A percentile compares a stretch with the other conserved stretches of the same genome.
phyloP scores from a whole-genome alignment of 2,113 vertebrate genomes.

The Irena cyanogastra region DNA sequence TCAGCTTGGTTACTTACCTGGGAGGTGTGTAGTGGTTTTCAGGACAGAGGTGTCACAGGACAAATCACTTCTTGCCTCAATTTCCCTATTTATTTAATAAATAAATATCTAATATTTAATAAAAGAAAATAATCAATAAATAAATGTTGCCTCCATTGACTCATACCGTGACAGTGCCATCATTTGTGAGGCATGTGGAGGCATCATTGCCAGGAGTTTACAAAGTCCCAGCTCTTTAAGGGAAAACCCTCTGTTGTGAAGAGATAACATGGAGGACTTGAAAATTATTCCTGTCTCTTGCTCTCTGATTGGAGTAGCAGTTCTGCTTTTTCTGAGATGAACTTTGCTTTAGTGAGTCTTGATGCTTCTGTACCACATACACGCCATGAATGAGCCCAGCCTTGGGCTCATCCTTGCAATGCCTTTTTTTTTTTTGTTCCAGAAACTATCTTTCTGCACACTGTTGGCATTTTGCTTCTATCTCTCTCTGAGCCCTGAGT shows the following conservation, averaged over 20 bases:
- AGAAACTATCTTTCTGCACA: rapidly evolving
- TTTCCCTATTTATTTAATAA: background rate
- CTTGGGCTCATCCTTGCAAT: background rate
- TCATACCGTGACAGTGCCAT: background rate
- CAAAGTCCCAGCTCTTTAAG: background rate
- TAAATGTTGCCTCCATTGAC: background rate
- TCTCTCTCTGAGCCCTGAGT: background rate
- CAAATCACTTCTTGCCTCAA: background rate
- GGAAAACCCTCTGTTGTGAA: background rate
- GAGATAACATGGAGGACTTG: background rate
- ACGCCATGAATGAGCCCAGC: background rate
- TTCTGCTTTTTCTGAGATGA: background rate
- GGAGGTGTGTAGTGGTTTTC: no score
- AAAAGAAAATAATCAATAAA: background rate
- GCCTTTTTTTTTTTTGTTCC: background rate
- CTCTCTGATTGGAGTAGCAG: background rate
- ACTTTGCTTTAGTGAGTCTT: background rate
- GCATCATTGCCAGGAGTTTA: background rate
- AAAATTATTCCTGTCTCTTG: background rate
- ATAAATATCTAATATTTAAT: background rate
- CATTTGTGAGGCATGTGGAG: background rate
- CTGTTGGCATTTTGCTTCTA: background rate
- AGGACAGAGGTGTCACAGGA: background rate
- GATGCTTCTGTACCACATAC: background rate
- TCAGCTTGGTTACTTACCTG: background rate